Evolutionary conservation across 2,888 invertebrate genomes (phyloP).

Genomic region (Luperina nickerlii): DNA sequence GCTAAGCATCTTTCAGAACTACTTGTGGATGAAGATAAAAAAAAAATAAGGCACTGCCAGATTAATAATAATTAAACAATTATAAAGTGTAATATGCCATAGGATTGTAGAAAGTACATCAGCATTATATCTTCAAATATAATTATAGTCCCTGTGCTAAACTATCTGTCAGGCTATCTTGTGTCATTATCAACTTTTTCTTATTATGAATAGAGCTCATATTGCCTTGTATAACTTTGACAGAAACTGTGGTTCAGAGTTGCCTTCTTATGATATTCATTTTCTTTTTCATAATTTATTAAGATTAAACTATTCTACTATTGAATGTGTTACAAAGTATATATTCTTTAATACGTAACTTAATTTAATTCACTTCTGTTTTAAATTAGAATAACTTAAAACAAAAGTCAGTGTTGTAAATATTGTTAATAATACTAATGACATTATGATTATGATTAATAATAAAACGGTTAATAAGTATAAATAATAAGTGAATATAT

Average conservation of each 20-base stretch:
- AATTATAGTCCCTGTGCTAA: conserved; percentile 14
- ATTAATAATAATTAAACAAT: conserved; percentile 55
- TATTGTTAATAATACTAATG: conserved; percentile 75
- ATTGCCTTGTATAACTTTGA: conserved; percentile 38
- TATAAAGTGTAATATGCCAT: conserved; percentile 40
- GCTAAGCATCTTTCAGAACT: conserved; percentile 44
- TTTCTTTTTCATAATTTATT: conserved; percentile 38
- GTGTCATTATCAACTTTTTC: conserved; percentile 16
- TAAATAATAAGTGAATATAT: conserved; percentile 73
- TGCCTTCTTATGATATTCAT: conserved; percentile 38
- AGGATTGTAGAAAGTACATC: conserved; percentile 21
- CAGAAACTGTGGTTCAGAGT: conserved; percentile 35
- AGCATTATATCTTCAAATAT: conserved; percentile 10
- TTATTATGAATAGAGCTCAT: conserved; percentile 10
- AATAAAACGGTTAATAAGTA: conserved; percentile 63
- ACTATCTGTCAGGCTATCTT: conserved; percentile 12
- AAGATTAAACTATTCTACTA: conserved; percentile 29
- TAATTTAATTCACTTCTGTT: conserved; percentile 50
- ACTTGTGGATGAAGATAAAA: conserved; percentile 36
- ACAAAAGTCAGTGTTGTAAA: conserved; percentile 79
- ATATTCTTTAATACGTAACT: conserved; percentile 36
- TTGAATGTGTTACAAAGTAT: conserved; percentile 35
- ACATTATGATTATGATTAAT: conserved; percentile 68
- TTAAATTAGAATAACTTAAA: conserved; percentile 59
- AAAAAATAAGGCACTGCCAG: conserved; percentile 78